Base-by-base conservation (phyloP, 2,888 invertebrate genomes). In the Augiades crinisus region DNA sequence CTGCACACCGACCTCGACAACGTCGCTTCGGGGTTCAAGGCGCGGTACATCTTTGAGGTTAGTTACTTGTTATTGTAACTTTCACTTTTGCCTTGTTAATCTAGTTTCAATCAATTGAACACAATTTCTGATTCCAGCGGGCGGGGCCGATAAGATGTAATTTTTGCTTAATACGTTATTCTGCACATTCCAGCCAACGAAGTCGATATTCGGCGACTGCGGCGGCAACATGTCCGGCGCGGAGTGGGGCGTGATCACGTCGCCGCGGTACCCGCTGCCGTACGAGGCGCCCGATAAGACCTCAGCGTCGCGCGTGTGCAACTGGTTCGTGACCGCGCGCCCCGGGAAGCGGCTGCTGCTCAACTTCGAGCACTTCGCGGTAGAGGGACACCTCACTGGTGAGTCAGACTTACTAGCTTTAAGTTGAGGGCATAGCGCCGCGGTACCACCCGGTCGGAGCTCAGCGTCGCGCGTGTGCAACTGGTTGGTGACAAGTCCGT, bases 11-110 rank as follows among this genome's bases (percentile, higher is more conserved):
- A 99, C 78, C 91, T 92, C 19, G 94, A 95, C 62, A 94, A 94
- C 52, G 97, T 98, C 41, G 96, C 95, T 62, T 98, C 97, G 67
- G 99, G 99, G 17, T 99, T 99, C 85, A 98, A 97, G 78, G 99
- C 98, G 8, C 92, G 96, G 67, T 99, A 98, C 81, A 94, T 96
- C 66, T 99, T 99, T 80, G 96, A 98, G 88, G 91, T 49, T 16
- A 4, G 34, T 34, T 5, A n/a, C n/a, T n/a, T n/a, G n/a, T n/a
- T n/a, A n/a, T n/a, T n/a, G n/a, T n/a, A n/a, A n/a, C n/a, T n/a
- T n/a, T n/a, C n/a, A n/a, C n/a, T n/a, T n/a, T n/a, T n/a, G n/a
- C n/a, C n/a, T n/a, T n/a, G n/a, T n/a, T n/a, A n/a, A n/a, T n/a
- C n/a, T n/a, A n/a, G n/a, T n/a, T n/a, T n/a, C n/a, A n/a, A n/a